A percentile compares a stretch with the other conserved stretches of the same genome.
Conservation (phyloP, 2,113 vertebrate genomes). For the Rhea pennata region DNA sequence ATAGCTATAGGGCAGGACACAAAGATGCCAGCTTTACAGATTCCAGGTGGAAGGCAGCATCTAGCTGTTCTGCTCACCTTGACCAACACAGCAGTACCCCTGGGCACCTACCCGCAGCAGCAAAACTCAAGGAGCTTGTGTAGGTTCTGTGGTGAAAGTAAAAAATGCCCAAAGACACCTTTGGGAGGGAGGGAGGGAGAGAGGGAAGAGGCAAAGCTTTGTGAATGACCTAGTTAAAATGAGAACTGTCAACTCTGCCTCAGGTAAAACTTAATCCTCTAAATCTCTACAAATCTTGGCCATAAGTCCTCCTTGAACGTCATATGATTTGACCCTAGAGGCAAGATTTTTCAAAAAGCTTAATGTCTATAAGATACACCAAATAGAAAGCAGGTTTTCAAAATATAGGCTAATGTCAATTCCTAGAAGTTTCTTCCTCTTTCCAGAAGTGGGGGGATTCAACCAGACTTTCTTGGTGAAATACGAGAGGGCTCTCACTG, state of each 20-base stretch:
- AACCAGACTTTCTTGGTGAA: neutral
- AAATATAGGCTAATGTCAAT: neutral
- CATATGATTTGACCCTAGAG: neutral
- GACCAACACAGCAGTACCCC: neutral
- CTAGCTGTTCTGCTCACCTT: neutral
- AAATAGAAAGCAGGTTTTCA: neutral
- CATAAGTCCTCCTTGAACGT: neutral
- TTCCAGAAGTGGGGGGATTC: neutral
- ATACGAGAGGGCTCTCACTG: neutral
- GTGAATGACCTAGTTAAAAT: neutral
- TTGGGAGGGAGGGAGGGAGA: neutral
- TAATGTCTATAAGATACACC: neutral
- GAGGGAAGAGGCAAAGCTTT: neutral
- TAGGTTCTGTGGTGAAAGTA: neutral
- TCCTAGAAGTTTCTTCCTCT: neutral
- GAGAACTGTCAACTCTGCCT: neutral
- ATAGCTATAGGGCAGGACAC: accelerated
- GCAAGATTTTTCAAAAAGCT: neutral
- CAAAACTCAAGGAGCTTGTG: neutral
- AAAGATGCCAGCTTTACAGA: accelerated
- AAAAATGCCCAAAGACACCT: neutral
- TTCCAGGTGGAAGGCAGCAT: neutral
- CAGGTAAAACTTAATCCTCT: neutral
- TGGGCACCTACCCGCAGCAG: neutral
- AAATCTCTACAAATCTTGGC: neutral